phyloP scores from a whole-genome alignment of 2,113 vertebrate genomes.

The Pristiophorus japonicus region DNA sequence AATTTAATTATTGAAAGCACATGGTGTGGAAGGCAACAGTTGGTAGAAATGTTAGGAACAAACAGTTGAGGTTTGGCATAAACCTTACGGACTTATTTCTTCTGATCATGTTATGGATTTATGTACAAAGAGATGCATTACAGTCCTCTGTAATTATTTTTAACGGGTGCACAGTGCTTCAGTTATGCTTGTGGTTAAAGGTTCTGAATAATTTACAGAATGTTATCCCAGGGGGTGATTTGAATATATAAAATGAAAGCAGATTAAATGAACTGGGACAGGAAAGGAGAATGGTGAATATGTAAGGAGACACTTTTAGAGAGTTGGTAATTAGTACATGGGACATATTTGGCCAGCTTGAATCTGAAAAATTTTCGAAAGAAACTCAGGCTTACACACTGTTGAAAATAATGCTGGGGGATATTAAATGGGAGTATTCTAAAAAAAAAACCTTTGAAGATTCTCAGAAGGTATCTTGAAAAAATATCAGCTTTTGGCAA shows the following conservation, averaged over 20 bases:
- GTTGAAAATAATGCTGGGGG: too few relatives aligned
- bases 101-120: background rate
- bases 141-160: background rate
- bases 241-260: background rate
- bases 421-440: too few relatives aligned
- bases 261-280: background rate
- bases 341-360: background rate
- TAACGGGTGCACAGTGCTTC: background rate
- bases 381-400: background rate
- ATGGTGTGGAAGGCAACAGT: background rate
- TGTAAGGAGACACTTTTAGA: background rate
- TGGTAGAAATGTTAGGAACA: background rate
- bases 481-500: too few relatives aligned
- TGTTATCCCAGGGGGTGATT: background rate
- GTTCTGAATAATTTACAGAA: background rate
- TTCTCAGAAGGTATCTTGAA: too few relatives aligned
- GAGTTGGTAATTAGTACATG: background rate
- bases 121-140: background rate
- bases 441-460: too few relatives aligned
- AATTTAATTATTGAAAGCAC: background rate
- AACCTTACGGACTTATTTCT: background rate
- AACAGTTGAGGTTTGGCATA: background rate
- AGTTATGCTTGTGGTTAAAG: too few relatives aligned
- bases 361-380: background rate
- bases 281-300: background rate